A percentile compares a stretch with the other conserved stretches of the same genome.
phyloP scores from a whole-genome alignment of 1,140 invertebrate species.

The Cydia splendana region DNA sequence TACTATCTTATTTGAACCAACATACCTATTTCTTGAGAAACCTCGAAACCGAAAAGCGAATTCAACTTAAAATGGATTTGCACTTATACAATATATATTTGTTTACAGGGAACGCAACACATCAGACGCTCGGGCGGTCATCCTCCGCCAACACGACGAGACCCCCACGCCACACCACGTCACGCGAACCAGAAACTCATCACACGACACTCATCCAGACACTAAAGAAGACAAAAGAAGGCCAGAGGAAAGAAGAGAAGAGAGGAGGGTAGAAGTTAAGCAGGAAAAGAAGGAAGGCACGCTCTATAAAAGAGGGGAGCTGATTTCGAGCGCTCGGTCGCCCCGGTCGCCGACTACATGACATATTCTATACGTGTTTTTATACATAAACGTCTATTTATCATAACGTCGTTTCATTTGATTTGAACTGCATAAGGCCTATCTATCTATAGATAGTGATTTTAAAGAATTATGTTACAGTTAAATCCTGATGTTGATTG shows the following conservation, averaged over 20 bases:
- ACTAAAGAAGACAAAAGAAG: conserved; percentile 65
- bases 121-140: conserved; percentile 67
- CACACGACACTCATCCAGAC: conserved; percentile 53
- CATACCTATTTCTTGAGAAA: too few species aligned
- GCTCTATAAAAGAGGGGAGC: conserved; percentile 89
- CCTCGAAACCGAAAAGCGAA: too few species aligned
- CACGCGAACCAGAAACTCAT: conserved; percentile 46
- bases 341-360: conserved; percentile 70
- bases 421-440: too few species aligned
- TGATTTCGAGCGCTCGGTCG: conserved; percentile 88
- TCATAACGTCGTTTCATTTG: conserved; percentile 53
- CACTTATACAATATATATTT: background rate
- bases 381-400: conserved; percentile 76
- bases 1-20: too few species aligned
- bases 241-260: conserved; percentile 58
- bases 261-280: conserved; percentile 46
- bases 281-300: conserved; percentile 63
- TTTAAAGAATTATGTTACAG: too few species aligned
- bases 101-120: conserved; percentile 69
- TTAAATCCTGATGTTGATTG: too few species aligned
- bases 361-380: conserved; percentile 63
- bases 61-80: too few species aligned
- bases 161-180: conserved; percentile 65
- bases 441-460: too few species aligned
- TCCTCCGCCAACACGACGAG: conserved; percentile 68